Conservation (phyloP, 2,113 vertebrate genomes). For the Noctilio leporinus region DNA sequence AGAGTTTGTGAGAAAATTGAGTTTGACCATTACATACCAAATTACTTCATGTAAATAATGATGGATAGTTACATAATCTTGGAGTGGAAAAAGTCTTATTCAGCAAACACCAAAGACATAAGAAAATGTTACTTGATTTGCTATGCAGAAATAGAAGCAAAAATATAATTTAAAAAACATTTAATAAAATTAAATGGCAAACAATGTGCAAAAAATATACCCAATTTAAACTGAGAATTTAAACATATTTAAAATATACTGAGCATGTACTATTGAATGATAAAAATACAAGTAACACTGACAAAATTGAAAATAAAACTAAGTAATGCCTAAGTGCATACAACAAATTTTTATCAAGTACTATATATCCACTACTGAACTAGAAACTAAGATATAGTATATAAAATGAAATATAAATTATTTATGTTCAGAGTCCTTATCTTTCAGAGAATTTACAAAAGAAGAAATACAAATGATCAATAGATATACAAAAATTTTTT, state of each 20-base stretch:
- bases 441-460: not conserved
- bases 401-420: not conserved
- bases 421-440: not conserved
- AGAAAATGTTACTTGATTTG: not conserved
- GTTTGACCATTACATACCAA: not conserved
- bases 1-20: slow-evolving; percentile 20
- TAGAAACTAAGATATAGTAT: not conserved
- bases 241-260: not conserved
- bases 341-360: not conserved
- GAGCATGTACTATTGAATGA: not conserved
- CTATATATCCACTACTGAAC: not conserved
- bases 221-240: not conserved
- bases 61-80: not conserved
- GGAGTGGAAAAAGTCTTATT: not conserved
- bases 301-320: not conserved
- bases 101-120: not conserved
- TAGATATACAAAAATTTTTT: not conserved
- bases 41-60: not conserved
- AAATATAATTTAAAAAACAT: not conserved
- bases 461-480: not conserved
- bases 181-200: not conserved
- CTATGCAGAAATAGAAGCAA: not conserved
- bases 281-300: not conserved
- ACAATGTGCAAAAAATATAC: not conserved
- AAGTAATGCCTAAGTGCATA: not conserved